phyloP scores from a whole-genome alignment of 2,888 invertebrate species.

The Trissoscelio sp. region DNA sequence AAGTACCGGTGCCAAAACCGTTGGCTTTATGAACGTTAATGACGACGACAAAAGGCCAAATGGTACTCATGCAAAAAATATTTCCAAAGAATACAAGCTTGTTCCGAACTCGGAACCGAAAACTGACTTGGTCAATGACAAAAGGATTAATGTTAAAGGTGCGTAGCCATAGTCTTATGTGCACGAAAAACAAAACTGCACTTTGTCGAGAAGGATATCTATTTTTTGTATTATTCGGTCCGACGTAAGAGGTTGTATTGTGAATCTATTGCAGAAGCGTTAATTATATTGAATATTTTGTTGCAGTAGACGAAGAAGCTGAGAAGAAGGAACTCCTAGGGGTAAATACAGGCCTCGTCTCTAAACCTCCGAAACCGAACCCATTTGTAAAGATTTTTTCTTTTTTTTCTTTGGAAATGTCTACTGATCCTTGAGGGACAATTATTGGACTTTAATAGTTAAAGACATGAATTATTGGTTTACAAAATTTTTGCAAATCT shows the following conservation, averaged over 20 bases:
- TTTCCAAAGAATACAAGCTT: constrained; percentile 81
- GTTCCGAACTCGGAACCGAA: constrained; percentile 77
- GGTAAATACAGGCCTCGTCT: constrained; percentile 83
- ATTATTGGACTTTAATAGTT: constrained; percentile 56
- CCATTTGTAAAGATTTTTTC: constrained; percentile 83
- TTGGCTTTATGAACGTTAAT: constrained; percentile 78
- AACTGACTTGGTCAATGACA: constrained; percentile 77
- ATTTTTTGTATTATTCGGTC: constrained; percentile 2
- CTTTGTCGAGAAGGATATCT: constrained; percentile 10
- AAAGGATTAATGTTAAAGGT: constrained; percentile 80
- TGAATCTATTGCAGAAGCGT: neutral
- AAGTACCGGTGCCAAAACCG: constrained; percentile 74
- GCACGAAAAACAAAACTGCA: constrained; percentile 2
- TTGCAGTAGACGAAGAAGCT: constrained; percentile 81
- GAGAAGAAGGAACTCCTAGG: constrained; percentile 83
- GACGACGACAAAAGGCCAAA: constrained; percentile 81
- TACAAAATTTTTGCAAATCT: constrained; percentile 21
- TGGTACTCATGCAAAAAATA: constrained; percentile 80
- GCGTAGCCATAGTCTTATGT: constrained; percentile 39
- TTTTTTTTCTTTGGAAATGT: constrained; percentile 73
- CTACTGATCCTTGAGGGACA: constrained; percentile 69
- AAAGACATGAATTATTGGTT: constrained; percentile 45
- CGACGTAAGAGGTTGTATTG: constrained; percentile 22
- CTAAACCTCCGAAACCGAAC: constrained; percentile 83
- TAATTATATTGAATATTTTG: constrained; percentile 59